Evolutionary conservation across 2,888 invertebrate genomes (phyloP).

Genomic region (Hermodice carunculata): DNA sequence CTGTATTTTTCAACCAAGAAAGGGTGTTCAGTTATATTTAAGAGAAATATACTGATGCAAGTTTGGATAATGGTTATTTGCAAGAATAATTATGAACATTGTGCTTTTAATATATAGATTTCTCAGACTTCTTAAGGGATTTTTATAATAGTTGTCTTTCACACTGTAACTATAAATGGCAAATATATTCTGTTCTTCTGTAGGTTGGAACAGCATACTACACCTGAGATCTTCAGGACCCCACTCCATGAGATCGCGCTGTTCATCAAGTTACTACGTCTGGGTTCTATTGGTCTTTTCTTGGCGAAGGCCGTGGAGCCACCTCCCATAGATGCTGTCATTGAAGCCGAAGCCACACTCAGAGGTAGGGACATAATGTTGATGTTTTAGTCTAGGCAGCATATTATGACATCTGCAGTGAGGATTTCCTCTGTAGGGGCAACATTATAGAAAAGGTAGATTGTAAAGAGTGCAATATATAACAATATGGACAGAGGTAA

Average conservation of each 20-base stretch:
- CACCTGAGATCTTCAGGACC: constrained; percentile 98
- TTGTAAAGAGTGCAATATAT: no score
- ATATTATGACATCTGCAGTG: no score
- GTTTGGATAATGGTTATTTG: no score
- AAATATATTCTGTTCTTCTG: constrained; percentile 18
- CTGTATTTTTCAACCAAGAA: no score
- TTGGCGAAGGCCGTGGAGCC: constrained; percentile 93
- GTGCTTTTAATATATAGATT: not conserved
- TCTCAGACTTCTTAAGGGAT: not conserved
- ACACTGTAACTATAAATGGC: not conserved
- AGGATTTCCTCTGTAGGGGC: no score
- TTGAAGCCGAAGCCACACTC: constrained; percentile 91
- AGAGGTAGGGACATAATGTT: constrained; percentile 59
- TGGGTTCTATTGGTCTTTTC: constrained; percentile 95
- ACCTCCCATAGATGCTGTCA: constrained; percentile 97
- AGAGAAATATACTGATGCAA: no score
- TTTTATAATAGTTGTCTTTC: not conserved
- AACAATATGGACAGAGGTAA: no score
- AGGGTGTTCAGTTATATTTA: no score
- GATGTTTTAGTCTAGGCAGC: no score
- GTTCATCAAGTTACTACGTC: constrained; percentile 87
- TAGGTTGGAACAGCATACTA: constrained; percentile 81
- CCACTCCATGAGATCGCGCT: constrained; percentile 95
- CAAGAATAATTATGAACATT: no score
- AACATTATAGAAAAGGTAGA: no score